These are phyloP conservation scores for Tethya wilhelma DNA, from an alignment of 37 sponge, comb jelly and placozoan genomes.

Conservation along the genomic window DNA sequence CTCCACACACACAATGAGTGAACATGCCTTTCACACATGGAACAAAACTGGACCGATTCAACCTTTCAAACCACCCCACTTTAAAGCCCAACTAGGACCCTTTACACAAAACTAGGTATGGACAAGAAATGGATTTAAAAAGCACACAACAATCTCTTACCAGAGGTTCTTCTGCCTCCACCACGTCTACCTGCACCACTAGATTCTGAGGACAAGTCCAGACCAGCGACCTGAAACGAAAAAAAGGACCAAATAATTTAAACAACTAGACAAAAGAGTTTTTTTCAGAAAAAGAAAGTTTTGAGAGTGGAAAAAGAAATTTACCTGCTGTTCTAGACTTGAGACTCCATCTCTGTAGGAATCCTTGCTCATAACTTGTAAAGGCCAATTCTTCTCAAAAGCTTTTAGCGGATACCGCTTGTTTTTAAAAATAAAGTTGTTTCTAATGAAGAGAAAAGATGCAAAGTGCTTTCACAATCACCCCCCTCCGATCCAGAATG, in stretches of 20 bases:
- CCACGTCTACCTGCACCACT: neutral
- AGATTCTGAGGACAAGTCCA: slow-evolving; percentile 78
- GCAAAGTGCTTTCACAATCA: no score
- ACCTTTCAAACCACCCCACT: no score
- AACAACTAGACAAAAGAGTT: neutral
- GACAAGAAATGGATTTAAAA: no score
- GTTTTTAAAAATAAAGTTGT: slow-evolving; percentile 8
- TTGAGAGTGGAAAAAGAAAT: neutral
- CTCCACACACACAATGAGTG: no score
- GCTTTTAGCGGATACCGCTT: neutral
- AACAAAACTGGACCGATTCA: no score
- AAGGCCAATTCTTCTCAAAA: slow-evolving; percentile 2
- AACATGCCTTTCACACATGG: no score
- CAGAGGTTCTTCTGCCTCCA: slow-evolving; percentile 21
- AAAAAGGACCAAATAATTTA: neutral
- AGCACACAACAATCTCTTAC: no score
- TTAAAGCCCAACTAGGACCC: no score
- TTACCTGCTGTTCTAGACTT: slow-evolving; percentile 99
- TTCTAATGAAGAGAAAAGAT: no score
- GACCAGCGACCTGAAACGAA: slow-evolving; percentile 87
- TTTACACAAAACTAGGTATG: no score
- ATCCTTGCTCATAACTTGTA: slow-evolving; percentile 82
- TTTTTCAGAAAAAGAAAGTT: neutral
- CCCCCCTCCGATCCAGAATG: no score
- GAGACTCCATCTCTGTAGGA: slow-evolving; percentile 80